These are phyloP conservation scores for Malurus cyaneus DNA, from an alignment of 2,113 vertebrate genomes.

Conservation along the genomic window DNA sequence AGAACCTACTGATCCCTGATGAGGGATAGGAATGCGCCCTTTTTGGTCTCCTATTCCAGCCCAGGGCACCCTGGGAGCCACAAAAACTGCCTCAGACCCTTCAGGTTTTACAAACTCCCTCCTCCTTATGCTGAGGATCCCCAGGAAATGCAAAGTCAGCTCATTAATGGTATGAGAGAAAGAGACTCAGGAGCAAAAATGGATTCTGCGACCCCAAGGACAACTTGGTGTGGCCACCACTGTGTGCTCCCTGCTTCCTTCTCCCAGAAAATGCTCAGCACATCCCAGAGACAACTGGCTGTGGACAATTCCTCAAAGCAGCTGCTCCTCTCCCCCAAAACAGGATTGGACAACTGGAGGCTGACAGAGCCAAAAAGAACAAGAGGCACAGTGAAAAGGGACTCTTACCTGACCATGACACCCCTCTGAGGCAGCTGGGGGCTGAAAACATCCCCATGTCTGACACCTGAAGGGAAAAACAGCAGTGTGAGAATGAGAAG, in stretches of 20 bases:
- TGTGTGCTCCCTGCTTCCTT: background rate
- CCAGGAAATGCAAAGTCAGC: background rate
- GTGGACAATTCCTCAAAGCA: background rate
- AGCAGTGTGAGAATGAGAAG: background rate
- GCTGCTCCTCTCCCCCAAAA: background rate
- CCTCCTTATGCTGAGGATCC: background rate
- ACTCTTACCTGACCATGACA: slow-evolving; percentile 58
- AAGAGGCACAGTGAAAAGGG: background rate
- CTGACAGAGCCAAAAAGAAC: background rate
- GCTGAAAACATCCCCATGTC: slow-evolving; percentile 29
- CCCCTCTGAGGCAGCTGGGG: slow-evolving; percentile 6
- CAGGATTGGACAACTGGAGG: background rate
- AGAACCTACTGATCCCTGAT: fast-evolving
- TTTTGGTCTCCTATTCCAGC: background rate
- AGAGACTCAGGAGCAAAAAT: background rate
- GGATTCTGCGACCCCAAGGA: background rate
- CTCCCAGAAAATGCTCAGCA: background rate
- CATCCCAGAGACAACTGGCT: background rate
- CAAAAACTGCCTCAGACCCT: background rate
- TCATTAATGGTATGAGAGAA: background rate
- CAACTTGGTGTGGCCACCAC: background rate
- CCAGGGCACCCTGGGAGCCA: background rate
- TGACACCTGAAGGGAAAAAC: slow-evolving; percentile 13
- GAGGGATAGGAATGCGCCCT: background rate
- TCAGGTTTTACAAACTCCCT: background rate